Conservation (phyloP, 2,888 invertebrate species). For the Eulithis testata region DNA sequence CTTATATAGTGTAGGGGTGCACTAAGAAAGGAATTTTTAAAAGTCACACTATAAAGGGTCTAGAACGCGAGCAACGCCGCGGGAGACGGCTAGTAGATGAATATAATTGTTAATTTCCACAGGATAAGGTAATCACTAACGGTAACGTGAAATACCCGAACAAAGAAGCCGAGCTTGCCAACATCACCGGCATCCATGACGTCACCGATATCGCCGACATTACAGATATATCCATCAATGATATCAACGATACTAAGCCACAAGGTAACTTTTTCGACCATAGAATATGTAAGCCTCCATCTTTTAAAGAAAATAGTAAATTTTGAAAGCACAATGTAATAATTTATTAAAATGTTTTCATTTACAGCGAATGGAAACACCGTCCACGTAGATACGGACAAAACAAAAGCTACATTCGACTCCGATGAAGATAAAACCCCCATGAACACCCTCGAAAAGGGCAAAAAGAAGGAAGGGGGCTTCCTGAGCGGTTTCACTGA, state of each 20-base stretch:
- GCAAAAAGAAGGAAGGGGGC: slow-evolving; percentile 76
- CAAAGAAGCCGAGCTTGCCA: slow-evolving; percentile 52
- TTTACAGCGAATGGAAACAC: slow-evolving; percentile 76
- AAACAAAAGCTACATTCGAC: slow-evolving; percentile 82
- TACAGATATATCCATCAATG: slow-evolving; percentile 47
- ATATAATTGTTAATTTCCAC: slow-evolving; percentile 27
- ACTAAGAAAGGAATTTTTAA: too few species aligned
- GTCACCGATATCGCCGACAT: slow-evolving; percentile 44
- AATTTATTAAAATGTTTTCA: too few species aligned
- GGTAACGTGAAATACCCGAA: slow-evolving; percentile 72
- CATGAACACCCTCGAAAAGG: slow-evolving; percentile 81
- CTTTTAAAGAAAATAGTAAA: too few species aligned
- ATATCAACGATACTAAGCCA: slow-evolving; percentile 61
- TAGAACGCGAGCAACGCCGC: too few species aligned
- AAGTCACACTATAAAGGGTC: too few species aligned
- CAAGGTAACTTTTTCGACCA: slow-evolving; percentile 55
- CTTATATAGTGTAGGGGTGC: too few species aligned
- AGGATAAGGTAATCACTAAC: slow-evolving; percentile 74
- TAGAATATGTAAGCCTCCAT: too few species aligned
- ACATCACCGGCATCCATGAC: slow-evolving; percentile 32
- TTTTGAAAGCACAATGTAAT: too few species aligned
- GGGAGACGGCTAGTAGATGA: too few species aligned
- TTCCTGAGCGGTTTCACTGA: slow-evolving; percentile 75
- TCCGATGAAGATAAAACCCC: slow-evolving; percentile 84
- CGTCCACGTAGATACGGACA: slow-evolving; percentile 79